Conservation (phyloP, 2,113 vertebrate species). For the Pandion haliaetus region DNA sequence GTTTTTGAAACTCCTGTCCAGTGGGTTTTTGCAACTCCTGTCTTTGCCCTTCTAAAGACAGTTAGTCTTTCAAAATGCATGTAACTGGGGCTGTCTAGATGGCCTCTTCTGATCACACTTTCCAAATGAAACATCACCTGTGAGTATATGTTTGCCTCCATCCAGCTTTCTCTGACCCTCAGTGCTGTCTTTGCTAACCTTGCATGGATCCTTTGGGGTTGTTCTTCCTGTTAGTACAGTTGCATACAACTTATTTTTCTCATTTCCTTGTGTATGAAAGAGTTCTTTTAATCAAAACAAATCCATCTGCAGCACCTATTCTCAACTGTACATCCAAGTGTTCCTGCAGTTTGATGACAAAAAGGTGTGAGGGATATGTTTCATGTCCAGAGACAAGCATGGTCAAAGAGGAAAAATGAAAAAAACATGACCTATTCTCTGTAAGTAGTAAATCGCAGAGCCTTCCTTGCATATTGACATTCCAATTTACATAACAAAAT, state of each 20-base stretch:
- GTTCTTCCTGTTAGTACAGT: neutral
- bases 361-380: neutral
- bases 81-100: neutral
- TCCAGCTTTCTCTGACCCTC: neutral
- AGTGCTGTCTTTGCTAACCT: neutral
- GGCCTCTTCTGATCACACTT: neutral
- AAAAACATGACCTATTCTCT: neutral
- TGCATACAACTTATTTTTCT: neutral
- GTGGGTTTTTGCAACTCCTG: neutral
- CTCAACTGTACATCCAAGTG: neutral
- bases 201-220: neutral
- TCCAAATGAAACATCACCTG: neutral
- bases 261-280: neutral
- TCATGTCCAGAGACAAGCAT: neutral
- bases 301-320: neutral
- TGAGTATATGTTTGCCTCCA: neutral
- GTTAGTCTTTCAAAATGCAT: neutral
- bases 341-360: neutral
- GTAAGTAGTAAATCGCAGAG: neutral
- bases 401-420: neutral
- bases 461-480: neutral
- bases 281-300: neutral
- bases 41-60: neutral
- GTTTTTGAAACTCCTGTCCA: neutral
- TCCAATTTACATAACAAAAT: neutral